These are phyloP conservation scores for Triops longicaudatus DNA, from an alignment of 1,140 invertebrate genomes.

Conservation along the genomic window DNA sequence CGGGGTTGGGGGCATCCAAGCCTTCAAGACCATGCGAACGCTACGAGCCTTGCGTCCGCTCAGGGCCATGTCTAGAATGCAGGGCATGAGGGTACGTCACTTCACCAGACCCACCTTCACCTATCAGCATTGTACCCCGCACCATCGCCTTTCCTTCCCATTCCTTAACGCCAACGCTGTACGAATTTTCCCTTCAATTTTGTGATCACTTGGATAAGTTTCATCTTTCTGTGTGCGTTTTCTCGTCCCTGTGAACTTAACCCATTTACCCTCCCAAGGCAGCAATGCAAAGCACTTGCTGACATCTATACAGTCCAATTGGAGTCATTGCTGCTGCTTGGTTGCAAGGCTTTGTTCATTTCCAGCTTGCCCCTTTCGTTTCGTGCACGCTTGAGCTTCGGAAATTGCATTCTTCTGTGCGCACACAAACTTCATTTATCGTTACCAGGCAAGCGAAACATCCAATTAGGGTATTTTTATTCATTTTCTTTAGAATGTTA, in stretches of 20 bases:
- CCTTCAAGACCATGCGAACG: conserved; percentile 96
- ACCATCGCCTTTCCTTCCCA: neutral
- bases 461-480: neutral
- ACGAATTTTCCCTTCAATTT: neutral
- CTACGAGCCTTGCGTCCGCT: conserved; percentile 86
- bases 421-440: neutral
- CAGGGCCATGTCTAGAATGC: conserved; percentile 92
- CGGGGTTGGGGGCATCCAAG: conserved; percentile 90
- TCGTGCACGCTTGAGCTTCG: conserved; percentile 5
- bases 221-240: neutral
- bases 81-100: conserved; percentile 92
- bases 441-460: neutral
- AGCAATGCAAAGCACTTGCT: neutral
- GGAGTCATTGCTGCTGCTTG: neutral
- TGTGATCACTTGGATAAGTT: neutral
- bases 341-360: conserved; percentile 5
- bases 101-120: neutral
- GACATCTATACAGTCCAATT: neutral
- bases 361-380: conserved; percentile 1
- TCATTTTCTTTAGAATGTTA: neutral
- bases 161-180: neutral
- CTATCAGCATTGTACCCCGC: neutral
- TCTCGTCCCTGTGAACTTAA: neutral
- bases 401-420: neutral
- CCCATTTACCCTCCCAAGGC: conserved; percentile 16